These are phyloP conservation scores for Siderastrea siderea DNA, from an alignment of 92 coral and sea anemone genomes.

Conservation along the genomic window DNA sequence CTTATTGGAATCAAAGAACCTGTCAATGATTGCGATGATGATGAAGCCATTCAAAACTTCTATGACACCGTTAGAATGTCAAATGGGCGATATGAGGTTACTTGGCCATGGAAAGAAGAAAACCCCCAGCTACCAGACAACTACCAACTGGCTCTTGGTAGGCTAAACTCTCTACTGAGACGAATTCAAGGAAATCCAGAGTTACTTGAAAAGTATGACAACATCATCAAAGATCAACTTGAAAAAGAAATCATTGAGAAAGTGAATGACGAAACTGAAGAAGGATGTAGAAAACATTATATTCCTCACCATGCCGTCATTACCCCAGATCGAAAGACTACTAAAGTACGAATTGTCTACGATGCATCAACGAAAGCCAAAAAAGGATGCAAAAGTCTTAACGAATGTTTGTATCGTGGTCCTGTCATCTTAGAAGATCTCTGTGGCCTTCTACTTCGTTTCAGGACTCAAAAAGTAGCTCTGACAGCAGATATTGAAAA, in stretches of 20 bases:
- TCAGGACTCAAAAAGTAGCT: slow-evolving; percentile 1
- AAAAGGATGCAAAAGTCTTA: slow-evolving; percentile 11
- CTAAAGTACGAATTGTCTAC: slow-evolving; percentile 32
- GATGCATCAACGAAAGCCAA: slow-evolving; percentile 42
- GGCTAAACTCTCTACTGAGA: slow-evolving; percentile 19
- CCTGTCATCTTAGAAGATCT: neutral
- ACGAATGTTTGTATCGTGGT: slow-evolving; percentile 25
- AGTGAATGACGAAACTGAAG: slow-evolving; percentile 1
- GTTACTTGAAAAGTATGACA: slow-evolving; percentile 1
- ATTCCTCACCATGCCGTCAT: slow-evolving; percentile 39
- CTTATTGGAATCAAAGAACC: slow-evolving; percentile 41
- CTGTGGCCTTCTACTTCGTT: slow-evolving; percentile 1
- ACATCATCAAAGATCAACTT: slow-evolving; percentile 11
- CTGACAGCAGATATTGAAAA: slow-evolving; percentile 3
- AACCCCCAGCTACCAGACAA: slow-evolving; percentile 15
- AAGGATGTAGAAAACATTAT: slow-evolving; percentile 25
- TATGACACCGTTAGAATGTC: slow-evolving; percentile 21
- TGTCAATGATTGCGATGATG: slow-evolving; percentile 14
- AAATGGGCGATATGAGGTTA: slow-evolving; percentile 29
- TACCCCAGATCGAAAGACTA: slow-evolving; percentile 22
- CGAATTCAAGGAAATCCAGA: slow-evolving; percentile 29
- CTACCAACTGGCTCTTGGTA: slow-evolving; percentile 37
- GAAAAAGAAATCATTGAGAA: slow-evolving; percentile 23
- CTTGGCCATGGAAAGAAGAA: slow-evolving; percentile 49
- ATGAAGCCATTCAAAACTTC: slow-evolving; percentile 15